A percentile compares a stretch with the other conserved stretches of the same genome.
These are phyloP conservation scores for Centruroides sculpturatus DNA, from an alignment of 1,140 invertebrate species.

Conservation along the genomic window DNA sequence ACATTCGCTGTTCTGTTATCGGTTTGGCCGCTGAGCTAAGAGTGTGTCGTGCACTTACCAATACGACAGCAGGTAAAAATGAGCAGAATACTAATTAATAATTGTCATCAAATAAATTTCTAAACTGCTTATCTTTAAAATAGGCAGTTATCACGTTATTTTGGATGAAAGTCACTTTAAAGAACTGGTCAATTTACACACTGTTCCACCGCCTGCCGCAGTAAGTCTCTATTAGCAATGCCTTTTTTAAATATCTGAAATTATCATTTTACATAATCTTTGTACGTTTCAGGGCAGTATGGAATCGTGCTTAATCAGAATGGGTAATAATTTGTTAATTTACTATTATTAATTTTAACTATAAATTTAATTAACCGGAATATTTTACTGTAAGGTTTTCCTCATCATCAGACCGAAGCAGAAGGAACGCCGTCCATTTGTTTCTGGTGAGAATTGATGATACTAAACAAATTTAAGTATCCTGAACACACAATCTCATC, in stretches of 20 bases:
- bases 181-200: constrained; percentile 51
- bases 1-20: constrained; percentile 81
- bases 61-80: constrained; percentile 46
- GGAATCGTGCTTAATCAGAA: constrained; percentile 37
- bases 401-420: constrained; percentile 30
- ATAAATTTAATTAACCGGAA: no score
- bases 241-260: no score
- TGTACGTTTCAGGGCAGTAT: constrained; percentile 13
- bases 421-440: constrained; percentile 36
- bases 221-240: constrained; percentile 29
- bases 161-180: constrained; percentile 81
- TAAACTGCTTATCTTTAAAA: background rate
- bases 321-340: constrained; percentile 20
- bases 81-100: no score
- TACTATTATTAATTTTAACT: no score
- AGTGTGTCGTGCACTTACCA: constrained; percentile 68
- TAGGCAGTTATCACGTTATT: constrained; percentile 58
- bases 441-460: constrained; percentile 4
- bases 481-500: background rate
- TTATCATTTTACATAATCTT: no score
- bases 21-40: constrained; percentile 88
- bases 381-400: constrained; percentile 24
- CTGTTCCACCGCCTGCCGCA: constrained; percentile 72
- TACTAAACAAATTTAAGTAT: constrained; percentile 8
- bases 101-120: no score